phyloP scores from a whole-genome alignment of 2,888 invertebrate genomes.

The Hirtodrosophila cameraria region DNA sequence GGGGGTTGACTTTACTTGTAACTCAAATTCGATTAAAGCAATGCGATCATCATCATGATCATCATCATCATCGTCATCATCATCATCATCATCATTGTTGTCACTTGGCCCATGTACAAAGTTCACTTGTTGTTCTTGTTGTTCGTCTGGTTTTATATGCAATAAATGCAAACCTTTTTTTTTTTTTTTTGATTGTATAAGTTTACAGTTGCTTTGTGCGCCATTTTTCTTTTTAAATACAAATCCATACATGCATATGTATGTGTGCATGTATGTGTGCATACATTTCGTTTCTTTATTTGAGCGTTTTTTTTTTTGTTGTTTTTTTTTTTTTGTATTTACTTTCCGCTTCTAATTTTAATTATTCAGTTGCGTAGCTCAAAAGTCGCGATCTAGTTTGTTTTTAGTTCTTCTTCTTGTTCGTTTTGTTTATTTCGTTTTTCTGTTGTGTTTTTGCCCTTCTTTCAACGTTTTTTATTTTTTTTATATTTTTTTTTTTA shows the following conservation, averaged over 20 bases:
- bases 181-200: conserved; percentile 67
- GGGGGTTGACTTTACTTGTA: not conserved
- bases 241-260: conserved; percentile 18
- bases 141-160: conserved; percentile 26
- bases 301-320: conserved; percentile 41
- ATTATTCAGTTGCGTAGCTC: conserved; percentile 77
- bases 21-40: not conserved
- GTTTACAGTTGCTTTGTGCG: conserved; percentile 74
- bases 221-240: conserved; percentile 64
- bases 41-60: conserved; percentile 5
- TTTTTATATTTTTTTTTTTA: conserved; percentile 28
- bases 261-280: conserved; percentile 29
- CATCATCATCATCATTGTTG: conserved; percentile 30
- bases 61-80: not conserved
- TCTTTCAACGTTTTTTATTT: conserved; percentile 19
- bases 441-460: conserved; percentile 17
- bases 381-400: conserved; percentile 74
- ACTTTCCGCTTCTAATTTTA: conserved; percentile 76
- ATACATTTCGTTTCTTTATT: conserved; percentile 60
- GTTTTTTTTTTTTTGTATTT: conserved; percentile 55
- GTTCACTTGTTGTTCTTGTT: conserved; percentile 67
- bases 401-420: conserved; percentile 63
- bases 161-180: conserved; percentile 44
- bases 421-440: conserved; percentile 13
- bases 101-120: conserved; percentile 68